Evolutionary conservation across 1,140 invertebrate genomes (phyloP).

Genomic region (Sogatella furcifera): DNA sequence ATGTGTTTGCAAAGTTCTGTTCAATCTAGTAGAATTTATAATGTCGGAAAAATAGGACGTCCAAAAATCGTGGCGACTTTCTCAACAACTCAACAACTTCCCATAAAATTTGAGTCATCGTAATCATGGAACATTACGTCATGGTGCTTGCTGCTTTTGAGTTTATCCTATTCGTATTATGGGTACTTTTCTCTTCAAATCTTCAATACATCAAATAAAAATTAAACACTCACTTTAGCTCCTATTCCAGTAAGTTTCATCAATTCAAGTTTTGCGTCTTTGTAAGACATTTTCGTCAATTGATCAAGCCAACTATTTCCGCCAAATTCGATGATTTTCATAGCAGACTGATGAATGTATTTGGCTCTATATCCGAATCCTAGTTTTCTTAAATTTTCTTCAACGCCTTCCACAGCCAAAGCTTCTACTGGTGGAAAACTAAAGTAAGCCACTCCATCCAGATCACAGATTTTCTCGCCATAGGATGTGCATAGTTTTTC

Average conservation of each 20-base stretch:
- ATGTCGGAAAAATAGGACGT: too few relatives aligned
- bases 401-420: slow-evolving; percentile 49
- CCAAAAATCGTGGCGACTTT: too few relatives aligned
- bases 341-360: slow-evolving; percentile 66
- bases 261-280: slow-evolving; percentile 58
- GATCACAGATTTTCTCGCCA: slow-evolving; percentile 58
- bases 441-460: slow-evolving; percentile 57
- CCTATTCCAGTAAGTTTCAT: slow-evolving; percentile 76
- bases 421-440: slow-evolving; percentile 67
- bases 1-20: too few relatives aligned
- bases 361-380: slow-evolving; percentile 90
- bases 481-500: slow-evolving; percentile 77
- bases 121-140: too few relatives aligned
- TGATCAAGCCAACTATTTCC: slow-evolving; percentile 57
- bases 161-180: too few relatives aligned
- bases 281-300: slow-evolving; percentile 56
- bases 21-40: too few relatives aligned
- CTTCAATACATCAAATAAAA: slow-evolving; percentile 7
- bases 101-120: too few relatives aligned
- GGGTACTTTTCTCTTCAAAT: too few relatives aligned
- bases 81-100: too few relatives aligned
- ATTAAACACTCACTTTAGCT: slow-evolving; percentile 53
- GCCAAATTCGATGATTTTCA: slow-evolving; percentile 51
- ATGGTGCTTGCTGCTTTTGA: too few relatives aligned
- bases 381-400: slow-evolving; percentile 57